A percentile compares a stretch with the other conserved stretches of the same genome.
Evolutionary conservation across 2,113 vertebrate species (phyloP).

Genomic region (Vulpes lagopus): DNA sequence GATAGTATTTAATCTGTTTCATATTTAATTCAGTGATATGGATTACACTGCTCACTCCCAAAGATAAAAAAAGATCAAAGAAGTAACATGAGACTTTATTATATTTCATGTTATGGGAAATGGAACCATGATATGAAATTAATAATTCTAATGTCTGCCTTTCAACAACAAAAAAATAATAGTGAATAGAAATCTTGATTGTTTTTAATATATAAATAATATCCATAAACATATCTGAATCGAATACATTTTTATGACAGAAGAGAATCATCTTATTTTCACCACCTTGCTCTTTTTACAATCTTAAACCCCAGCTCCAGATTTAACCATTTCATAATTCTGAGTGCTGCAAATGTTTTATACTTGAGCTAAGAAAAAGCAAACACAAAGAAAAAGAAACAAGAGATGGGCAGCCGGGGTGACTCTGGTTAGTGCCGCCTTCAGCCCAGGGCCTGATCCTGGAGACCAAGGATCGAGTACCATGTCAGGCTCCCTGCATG

Average conservation of each 20-base stretch:
- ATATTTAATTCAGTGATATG: background rate
- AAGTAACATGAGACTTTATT: background rate
- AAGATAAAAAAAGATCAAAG: background rate
- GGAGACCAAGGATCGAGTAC: too few species aligned
- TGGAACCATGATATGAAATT: background rate
- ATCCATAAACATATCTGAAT: background rate
- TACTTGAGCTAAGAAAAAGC: background rate
- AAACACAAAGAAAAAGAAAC: conserved; percentile 12
- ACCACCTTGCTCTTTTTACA: background rate
- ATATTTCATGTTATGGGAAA: background rate
- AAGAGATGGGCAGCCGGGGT: background rate
- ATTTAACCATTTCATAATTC: background rate
- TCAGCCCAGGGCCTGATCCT: too few species aligned
- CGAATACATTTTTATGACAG: background rate
- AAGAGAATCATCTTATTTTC: background rate
- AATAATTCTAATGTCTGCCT: background rate
- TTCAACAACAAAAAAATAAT: background rate
- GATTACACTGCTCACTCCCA: background rate
- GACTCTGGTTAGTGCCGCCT: too few species aligned
- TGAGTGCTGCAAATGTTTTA: background rate
- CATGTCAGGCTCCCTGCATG: too few species aligned
- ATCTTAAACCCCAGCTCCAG: background rate
- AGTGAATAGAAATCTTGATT: background rate
- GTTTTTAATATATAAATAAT: background rate
- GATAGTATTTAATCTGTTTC: background rate